Percentiles rank a stretch among this genome's conserved stretches.
Evolutionary conservation across 30 jellyfish, hydroid and myxozoan species (phyloP).

Genomic region (Turritopsis rubra): DNA sequence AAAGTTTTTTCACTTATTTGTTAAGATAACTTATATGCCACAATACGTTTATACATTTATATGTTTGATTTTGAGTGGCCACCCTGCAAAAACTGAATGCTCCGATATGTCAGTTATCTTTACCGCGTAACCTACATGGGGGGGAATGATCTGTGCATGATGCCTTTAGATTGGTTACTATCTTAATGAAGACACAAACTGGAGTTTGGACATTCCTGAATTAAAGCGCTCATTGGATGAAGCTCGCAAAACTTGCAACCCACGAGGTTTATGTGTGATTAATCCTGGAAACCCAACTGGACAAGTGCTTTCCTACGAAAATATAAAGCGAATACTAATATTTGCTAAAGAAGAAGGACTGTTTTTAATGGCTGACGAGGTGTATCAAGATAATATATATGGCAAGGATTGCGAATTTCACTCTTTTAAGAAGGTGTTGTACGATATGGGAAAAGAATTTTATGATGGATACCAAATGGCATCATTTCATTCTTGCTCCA

Average conservation of each 20-base stretch:
- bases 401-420: constrained; percentile 57
- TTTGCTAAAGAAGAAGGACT: constrained; percentile 78
- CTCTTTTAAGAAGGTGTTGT: constrained; percentile 89
- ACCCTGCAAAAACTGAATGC: no score
- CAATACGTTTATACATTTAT: no score
- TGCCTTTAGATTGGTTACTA: constrained; percentile 73
- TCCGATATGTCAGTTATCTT: no score
- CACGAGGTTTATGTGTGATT: constrained; percentile 76
- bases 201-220: constrained; percentile 76
- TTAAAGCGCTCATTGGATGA: constrained; percentile 68
- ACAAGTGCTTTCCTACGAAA: constrained; percentile 87
- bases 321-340: constrained; percentile 58
- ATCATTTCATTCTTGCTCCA: constrained; percentile 95
- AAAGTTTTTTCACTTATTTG: no score
- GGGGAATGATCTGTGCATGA: no score
- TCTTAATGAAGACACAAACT: constrained; percentile 75
- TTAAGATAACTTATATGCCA: no score
- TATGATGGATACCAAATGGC: constrained; percentile 78
- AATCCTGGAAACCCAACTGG: constrained; percentile 99
- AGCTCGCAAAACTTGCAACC: constrained; percentile 60
- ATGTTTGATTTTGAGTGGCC: no score
- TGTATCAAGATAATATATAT: constrained; percentile 86
- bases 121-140: no score
- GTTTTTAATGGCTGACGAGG: constrained; percentile 95
- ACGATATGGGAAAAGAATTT: constrained; percentile 70